phyloP scores from a whole-genome alignment of 2,113 vertebrate species.

The Acrocephalus arundinaceus region DNA sequence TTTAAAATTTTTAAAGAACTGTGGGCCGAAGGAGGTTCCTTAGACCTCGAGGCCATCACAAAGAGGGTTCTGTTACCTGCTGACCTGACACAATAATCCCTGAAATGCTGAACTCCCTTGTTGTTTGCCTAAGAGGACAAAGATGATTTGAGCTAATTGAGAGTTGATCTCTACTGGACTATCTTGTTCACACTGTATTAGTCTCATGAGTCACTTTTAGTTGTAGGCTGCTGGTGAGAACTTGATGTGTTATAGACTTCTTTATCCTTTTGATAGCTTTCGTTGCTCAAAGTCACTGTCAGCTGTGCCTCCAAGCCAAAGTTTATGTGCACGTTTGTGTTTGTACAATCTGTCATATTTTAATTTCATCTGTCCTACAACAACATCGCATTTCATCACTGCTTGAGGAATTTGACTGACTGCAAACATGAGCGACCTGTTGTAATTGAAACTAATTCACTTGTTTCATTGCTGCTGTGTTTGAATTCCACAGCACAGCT shows the following conservation, averaged over 20 bases:
- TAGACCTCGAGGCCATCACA: conserved; percentile 1
- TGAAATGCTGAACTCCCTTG: conserved; percentile 1
- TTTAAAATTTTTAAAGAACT: conserved; percentile 31
- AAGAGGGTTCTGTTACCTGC: background rate
- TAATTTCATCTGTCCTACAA: conserved; percentile 67
- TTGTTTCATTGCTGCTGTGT: conserved; percentile 68
- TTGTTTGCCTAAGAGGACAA: conserved; percentile 37
- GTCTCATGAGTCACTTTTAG: conserved; percentile 74
- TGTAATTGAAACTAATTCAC: conserved; percentile 69
- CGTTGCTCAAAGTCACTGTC: conserved; percentile 73
- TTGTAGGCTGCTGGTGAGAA: conserved; percentile 71
- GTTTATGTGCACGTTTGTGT: conserved; percentile 69
- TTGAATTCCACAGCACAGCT: conserved; percentile 87
- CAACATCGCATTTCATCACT: conserved; percentile 63
- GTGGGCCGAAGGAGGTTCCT: background rate
- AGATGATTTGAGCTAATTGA: conserved; percentile 43
- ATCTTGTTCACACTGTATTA: conserved; percentile 65
- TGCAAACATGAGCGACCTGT: conserved; percentile 73
- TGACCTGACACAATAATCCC: conserved; percentile 2
- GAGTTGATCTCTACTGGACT: conserved; percentile 61
- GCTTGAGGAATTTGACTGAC: conserved; percentile 71
- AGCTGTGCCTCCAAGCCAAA: conserved; percentile 70
- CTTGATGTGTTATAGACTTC: conserved; percentile 62
- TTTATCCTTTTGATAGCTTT: conserved; percentile 71
- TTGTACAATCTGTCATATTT: conserved; percentile 73